These are phyloP conservation scores for Perodicticus potto DNA, from an alignment of 2,797 vertebrate genomes.

Conservation along the genomic window DNA sequence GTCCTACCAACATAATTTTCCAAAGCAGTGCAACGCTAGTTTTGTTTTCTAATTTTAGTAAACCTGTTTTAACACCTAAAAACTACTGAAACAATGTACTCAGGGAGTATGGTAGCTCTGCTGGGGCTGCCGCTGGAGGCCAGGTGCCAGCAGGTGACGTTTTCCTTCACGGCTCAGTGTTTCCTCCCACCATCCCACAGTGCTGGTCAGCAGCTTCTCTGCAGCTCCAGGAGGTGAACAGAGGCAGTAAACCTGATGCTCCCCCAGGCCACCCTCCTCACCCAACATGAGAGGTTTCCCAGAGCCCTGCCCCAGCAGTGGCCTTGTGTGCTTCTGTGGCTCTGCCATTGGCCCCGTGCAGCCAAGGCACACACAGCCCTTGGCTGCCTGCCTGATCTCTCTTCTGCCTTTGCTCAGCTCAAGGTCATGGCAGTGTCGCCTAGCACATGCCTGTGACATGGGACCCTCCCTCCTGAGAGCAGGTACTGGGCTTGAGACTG, in stretches of 20 bases:
- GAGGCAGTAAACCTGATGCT: not conserved
- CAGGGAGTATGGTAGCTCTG: not conserved
- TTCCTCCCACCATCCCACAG: not conserved
- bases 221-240: not conserved
- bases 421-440: not conserved
- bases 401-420: not conserved
- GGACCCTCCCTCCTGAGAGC: accelerated
- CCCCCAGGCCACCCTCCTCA: not conserved
- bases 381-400: not conserved
- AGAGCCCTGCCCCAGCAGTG: not conserved
- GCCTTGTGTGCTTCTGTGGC: accelerated
- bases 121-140: not conserved
- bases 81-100: not conserved
- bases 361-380: accelerated
- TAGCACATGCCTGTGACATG: not conserved
- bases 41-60: not conserved
- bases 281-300: not conserved
- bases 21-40: not conserved
- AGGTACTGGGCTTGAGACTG: not conserved
- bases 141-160: not conserved
- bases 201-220: too few species aligned
- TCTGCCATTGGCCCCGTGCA: not conserved
- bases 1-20: not conserved
- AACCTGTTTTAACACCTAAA: not conserved
- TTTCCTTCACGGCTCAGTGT: not conserved